These are phyloP conservation scores for Otolemur garnettii DNA, from an alignment of 2,113 vertebrate genomes.

Conservation along the genomic window DNA sequence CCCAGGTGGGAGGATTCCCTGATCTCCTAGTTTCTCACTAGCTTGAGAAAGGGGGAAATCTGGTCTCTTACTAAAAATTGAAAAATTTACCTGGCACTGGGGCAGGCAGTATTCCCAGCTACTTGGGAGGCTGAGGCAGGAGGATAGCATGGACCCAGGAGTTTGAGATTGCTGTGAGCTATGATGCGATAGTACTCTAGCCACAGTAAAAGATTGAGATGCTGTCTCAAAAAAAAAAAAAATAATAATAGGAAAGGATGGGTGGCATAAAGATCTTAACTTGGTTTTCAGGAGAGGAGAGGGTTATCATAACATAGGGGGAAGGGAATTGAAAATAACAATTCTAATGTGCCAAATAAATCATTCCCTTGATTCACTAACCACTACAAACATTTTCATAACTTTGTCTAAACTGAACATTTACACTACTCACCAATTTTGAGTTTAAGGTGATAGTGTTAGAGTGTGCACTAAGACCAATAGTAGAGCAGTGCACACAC, in stretches of 20 bases:
- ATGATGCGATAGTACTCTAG: too few relatives aligned
- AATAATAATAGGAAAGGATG: not conserved
- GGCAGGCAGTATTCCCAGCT: too few relatives aligned
- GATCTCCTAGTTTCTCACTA: too few relatives aligned
- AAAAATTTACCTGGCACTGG: too few relatives aligned
- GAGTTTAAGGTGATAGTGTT: not conserved
- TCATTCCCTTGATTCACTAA: not conserved
- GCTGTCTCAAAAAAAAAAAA: too few relatives aligned
- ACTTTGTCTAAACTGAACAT: not conserved
- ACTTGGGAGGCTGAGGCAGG: too few relatives aligned
- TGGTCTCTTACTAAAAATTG: too few relatives aligned
- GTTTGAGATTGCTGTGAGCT: too few relatives aligned
- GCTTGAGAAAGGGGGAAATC: too few relatives aligned
- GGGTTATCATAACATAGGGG: not conserved
- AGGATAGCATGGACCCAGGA: too few relatives aligned
- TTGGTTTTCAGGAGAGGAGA: not conserved
- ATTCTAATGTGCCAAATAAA: not conserved
- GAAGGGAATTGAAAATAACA: constrained; percentile 49
- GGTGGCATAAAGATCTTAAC: not conserved
- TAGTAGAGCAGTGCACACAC: not conserved
- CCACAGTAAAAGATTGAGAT: too few relatives aligned
- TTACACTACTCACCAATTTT: not conserved
- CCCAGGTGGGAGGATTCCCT: too few relatives aligned
- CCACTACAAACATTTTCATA: not conserved
- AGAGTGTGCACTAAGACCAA: not conserved